Base-by-base conservation (phyloP, 2,888 invertebrate genomes). In the Tachina lurida region DNA sequence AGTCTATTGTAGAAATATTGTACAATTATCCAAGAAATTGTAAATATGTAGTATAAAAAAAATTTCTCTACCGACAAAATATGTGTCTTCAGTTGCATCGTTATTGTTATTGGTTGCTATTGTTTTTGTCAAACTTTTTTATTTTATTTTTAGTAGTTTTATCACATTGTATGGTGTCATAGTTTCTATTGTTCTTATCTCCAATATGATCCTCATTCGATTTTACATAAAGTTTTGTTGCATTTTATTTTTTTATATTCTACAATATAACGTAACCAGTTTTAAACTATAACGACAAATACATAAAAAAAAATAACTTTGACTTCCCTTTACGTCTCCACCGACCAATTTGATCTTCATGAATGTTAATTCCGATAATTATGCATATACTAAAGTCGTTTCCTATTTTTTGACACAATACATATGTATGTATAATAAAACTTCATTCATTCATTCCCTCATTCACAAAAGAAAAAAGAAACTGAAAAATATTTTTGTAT, bases 311-410 rank as follows among this genome's bases (percentile, higher is more conserved):
- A n/a, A 41, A 62, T 52, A 31, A 31, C 22, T 39, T 12, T 47
- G 41, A 41, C 54, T 31, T 31, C 56, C 22, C 54, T 41, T 17
- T 17, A 63, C 52, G 56, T 56, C 43, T 19, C n/a, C 45, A 19
- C 1, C 67, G 39, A 17, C 17, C n/a, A 52, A 67, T 3, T 39
- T 10, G 17, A 52, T 52, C 49, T 22, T 41, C 52, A 43, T 43
- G 22, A 68, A 68, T 68, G 41, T 68, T 68, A 77, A 79, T 79
- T 71, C 71, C 71, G 71, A 79, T 80, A 80, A 73, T 73, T 80
- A 80, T 80, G 73, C 56, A 65, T 58, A 65, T 63, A 31, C 31
- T 31, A 7, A 78, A 52, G 41, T 63, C 54, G 45, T 70, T 73
- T 80, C 73, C 73, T 73, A 47, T 80, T 73, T 73, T 49, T 39